These are phyloP conservation scores for Epizoanthus fatuus DNA, from an alignment of 92 coral and sea anemone species.

Conservation along the genomic window DNA sequence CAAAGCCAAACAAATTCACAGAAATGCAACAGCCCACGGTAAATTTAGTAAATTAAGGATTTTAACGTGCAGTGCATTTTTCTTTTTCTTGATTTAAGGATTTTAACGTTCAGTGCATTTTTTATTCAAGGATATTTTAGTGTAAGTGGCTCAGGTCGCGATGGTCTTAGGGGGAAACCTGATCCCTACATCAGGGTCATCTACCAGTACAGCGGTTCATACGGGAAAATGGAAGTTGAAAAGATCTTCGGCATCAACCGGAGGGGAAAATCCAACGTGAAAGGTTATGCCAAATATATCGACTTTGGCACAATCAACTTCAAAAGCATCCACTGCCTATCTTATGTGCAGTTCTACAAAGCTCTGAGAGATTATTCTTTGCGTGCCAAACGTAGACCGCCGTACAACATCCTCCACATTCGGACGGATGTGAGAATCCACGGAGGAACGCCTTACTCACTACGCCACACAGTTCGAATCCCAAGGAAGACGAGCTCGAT, in stretches of 20 bases:
- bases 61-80: neutral
- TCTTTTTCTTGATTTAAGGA: neutral
- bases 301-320: conserved; percentile 38
- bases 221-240: conserved; percentile 38
- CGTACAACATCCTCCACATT: conserved; percentile 22
- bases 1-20: too few species aligned
- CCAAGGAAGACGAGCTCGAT: conserved; percentile 10
- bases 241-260: neutral
- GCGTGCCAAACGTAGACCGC: neutral
- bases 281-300: conserved; percentile 2
- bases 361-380: conserved; percentile 9
- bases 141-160: conserved; percentile 44
- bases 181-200: conserved; percentile 46
- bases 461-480: conserved; percentile 11
- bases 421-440: conserved; percentile 18
- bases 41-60: neutral
- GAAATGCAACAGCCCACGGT: neutral
- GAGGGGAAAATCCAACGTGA: neutral
- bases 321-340: conserved; percentile 17
- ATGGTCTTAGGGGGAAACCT: conserved; percentile 40
- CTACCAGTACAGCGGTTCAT: conserved; percentile 35
- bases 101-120: neutral
- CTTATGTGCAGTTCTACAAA: conserved; percentile 42
- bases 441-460: conserved; percentile 48
- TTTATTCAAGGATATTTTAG: conserved; percentile 16